Evolutionary conservation across 2,888 invertebrate genomes (phyloP), one percentile per base, ranked within the genome.

Genomic region (Macaria notata): DNA sequence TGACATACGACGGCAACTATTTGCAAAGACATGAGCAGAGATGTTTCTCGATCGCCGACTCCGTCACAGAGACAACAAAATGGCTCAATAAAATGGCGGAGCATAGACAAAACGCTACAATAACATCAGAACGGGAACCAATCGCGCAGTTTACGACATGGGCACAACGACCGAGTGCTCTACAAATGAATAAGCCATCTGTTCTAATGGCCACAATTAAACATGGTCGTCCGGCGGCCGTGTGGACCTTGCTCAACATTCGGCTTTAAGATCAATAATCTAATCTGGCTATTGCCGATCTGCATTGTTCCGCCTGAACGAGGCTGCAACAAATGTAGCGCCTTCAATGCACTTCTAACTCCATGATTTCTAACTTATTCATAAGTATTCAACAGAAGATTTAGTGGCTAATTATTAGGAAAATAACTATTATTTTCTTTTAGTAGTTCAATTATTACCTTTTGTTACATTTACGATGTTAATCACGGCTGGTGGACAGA

Each of bases 131-230:
- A 89, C 88, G 85, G 84, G 88, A 89, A 89, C 89, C 86, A 87
- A 91, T 89, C 84, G 84, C 85, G 44, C 83, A 88, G 88, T 90
- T 90, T 90, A 90, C 90, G 90, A 91, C 88, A 84, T 81, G 84
- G 86, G 83, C 85, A 80, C 88, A 84, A 85, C 88, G 88, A 85
- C 84, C 89, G 87, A 88, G 75, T 90, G 89, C 86, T 90, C 89
- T 90, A 91, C 90, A 90, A 90, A 90, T 91, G 91, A 90, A 90
- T 90, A 91, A 90, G 91, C 90, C 89, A 91, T 91, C 90, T 89
- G 89, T 84, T 86, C 88, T 89, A 90, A 91, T 91, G 84, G 91
- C 79, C 75, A 83, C 90, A 90, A 90, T 91, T 90, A 91, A 91
- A 89, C 89, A 88, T 85, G 86, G 81, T 83, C 81, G 84, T 81